Conservation (phyloP, 2,888 invertebrate genomes). For the Melieria picta region DNA sequence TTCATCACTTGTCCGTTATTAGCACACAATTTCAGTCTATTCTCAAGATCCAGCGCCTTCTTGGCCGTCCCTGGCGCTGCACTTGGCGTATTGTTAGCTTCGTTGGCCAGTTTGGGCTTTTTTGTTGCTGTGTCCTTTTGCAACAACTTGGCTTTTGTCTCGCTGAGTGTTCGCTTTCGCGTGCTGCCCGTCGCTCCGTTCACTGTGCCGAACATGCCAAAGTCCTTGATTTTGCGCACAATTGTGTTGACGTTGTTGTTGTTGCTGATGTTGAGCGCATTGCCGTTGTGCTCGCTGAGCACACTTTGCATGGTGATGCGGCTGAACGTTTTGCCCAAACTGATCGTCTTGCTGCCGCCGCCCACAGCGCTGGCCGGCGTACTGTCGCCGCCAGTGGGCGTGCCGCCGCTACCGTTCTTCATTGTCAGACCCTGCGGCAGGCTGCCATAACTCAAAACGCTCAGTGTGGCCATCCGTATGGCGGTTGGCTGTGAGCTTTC, state of each 20-base stretch:
- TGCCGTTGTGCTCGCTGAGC: conserved; percentile 55
- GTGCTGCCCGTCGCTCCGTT: conserved; percentile 45
- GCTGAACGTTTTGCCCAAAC: conserved; percentile 56
- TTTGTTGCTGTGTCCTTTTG: conserved; percentile 32
- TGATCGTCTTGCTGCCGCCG: conserved; percentile 31
- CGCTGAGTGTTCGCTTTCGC: conserved; percentile 51
- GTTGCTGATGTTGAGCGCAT: conserved; percentile 49
- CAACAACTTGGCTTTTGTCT: conserved; percentile 43
- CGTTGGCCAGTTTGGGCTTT: conserved; percentile 43
- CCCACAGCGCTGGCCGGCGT: not conserved
- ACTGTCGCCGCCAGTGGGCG: conserved; percentile 23
- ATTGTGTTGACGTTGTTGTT: conserved; percentile 60
- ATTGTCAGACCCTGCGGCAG: conserved; percentile 51
- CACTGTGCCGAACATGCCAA: conserved; percentile 62
- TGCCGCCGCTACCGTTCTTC: conserved; percentile 38
- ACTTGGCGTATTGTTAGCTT: conserved; percentile 16
- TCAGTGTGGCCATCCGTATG: conserved; percentile 58
- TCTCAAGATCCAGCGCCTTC: conserved; percentile 28
- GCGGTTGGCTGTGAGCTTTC: not conserved
- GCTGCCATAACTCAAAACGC: conserved; percentile 57
- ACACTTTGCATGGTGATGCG: conserved; percentile 61
- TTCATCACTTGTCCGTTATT: conserved; percentile 18
- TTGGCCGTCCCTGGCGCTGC: conserved; percentile 32
- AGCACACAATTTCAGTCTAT: not conserved
- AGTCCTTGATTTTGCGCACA: conserved; percentile 63